A percentile compares a stretch with the other conserved stretches of the same genome.
Evolutionary conservation across 2,113 vertebrate genomes (phyloP).

Genomic region (Lagopus muta): DNA sequence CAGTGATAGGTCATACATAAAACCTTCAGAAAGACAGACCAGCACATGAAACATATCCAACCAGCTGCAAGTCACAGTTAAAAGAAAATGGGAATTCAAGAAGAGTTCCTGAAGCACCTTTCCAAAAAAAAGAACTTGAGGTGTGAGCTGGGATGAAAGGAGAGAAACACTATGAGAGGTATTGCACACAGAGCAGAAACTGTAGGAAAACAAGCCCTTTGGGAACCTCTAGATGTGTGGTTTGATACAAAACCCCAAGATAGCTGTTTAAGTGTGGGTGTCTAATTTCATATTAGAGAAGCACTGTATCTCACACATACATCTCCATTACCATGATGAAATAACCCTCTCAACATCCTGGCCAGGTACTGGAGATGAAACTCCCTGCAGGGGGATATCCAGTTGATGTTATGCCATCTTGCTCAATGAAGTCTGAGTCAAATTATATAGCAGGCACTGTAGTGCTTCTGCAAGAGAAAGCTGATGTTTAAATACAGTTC

Average conservation of each 20-base stretch:
- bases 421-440: background rate
- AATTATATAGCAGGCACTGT: background rate
- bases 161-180: background rate
- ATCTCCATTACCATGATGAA: conserved; percentile 26
- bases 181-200: background rate
- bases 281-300: conserved; percentile 32
- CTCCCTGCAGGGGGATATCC: conserved; percentile 1
- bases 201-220: conserved; percentile 41
- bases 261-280: conserved; percentile 17
- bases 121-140: background rate
- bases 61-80: accelerated
- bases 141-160: background rate
- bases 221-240: conserved; percentile 40
- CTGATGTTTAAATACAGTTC: background rate
- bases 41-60: background rate
- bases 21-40: background rate
- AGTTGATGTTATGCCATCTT: background rate
- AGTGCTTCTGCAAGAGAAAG: background rate
- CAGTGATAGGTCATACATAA: background rate
- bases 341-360: background rate
- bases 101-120: background rate
- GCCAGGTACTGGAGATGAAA: conserved; percentile 12
- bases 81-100: background rate
- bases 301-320: background rate
- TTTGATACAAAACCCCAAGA: conserved; percentile 52